Base-by-base conservation (phyloP, 2,113 vertebrate genomes). In the Synchiropus splendidus region DNA sequence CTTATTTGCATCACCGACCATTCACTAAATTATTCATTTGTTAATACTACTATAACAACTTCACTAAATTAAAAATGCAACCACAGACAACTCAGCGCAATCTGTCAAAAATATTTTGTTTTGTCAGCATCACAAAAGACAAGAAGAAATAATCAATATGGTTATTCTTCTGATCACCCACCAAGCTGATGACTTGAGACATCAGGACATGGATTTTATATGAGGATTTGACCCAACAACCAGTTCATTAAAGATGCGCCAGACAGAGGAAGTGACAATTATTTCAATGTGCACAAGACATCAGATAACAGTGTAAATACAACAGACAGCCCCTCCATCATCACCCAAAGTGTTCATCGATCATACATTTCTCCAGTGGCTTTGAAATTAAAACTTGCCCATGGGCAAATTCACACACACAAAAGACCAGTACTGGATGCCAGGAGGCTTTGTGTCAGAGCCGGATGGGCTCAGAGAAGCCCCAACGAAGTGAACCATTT, bases 291-390 rank as follows among this genome's bases (percentile, higher is more conserved):
- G 51, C 36, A 44, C 21, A 42, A 59, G 21, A 52, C 33, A 34
- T 49, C 12, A 15, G 54, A 39, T 42, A 27, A 27, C 39, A 61
- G 44, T 18, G 18, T 27, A 27, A 31, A 5, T n/a, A 16, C 36
- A 45, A 16, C n/a, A n/a, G n/a, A n/a, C n/a, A n/a, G n/a, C n/a
- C 48, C 45, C 45, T 54, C 41, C 45, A 40, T 60, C 36, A 45
- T 39, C 38, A 12, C 45, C 38, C 47, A 32, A 32, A 45, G 55
- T 51, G 42, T 64, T 58, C 16, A 62, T 42, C 40, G 21, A 51
- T 50, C 2, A 18, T 35, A 39, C 52, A 51, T 33, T 16, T 38
- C 43, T 51, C 31, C 45, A 47, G 39, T 11, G 14, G 41, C 36
- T 31, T 49, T 39, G 18, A 37, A 55, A 52, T 46, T 13, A 18